Evolutionary conservation across 1,140 invertebrate genomes (phyloP).

Genomic region (Phocides pigmalion): DNA sequence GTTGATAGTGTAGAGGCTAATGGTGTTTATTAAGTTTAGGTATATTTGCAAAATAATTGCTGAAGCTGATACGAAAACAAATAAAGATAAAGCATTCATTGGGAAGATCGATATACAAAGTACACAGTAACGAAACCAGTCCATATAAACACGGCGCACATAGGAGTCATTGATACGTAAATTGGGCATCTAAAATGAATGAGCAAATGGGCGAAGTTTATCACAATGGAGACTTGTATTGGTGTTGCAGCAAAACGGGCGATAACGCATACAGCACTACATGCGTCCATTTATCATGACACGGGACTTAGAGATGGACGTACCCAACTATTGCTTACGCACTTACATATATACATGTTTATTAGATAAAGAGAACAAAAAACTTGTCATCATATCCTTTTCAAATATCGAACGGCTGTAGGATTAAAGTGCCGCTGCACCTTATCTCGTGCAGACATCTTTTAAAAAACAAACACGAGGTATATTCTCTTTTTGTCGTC

Average conservation of each 20-base stretch:
- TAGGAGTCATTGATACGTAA: slow-evolving; percentile 26
- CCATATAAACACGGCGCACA: slow-evolving; percentile 14
- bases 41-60: slow-evolving; percentile 5
- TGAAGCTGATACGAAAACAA: slow-evolving; percentile 2
- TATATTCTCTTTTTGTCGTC: slow-evolving; percentile 74
- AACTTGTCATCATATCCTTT: slow-evolving; percentile 82
- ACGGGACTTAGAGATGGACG: slow-evolving; percentile 29
- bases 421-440: slow-evolving; percentile 80
- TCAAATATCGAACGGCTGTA: slow-evolving; percentile 78
- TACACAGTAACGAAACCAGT: slow-evolving; percentile 30
- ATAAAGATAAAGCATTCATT: slow-evolving; percentile 19
- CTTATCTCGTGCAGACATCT: slow-evolving; percentile 81
- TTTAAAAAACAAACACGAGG: slow-evolving; percentile 82
- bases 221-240: slow-evolving; percentile 34
- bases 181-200: slow-evolving; percentile 38
- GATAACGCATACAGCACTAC: slow-evolving; percentile 31
- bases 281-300: slow-evolving; percentile 35
- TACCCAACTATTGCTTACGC: slow-evolving; percentile 49
- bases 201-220: slow-evolving; percentile 34
- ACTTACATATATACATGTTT: slow-evolving; percentile 61
- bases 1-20: not conserved
- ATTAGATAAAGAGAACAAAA: slow-evolving; percentile 77
- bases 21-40: slow-evolving; percentile 3
- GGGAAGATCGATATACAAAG: slow-evolving; percentile 15
- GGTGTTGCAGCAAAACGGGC: slow-evolving; percentile 33